Conservation (phyloP, 2,113 vertebrate genomes). For the Phoenicopterus ruber region DNA sequence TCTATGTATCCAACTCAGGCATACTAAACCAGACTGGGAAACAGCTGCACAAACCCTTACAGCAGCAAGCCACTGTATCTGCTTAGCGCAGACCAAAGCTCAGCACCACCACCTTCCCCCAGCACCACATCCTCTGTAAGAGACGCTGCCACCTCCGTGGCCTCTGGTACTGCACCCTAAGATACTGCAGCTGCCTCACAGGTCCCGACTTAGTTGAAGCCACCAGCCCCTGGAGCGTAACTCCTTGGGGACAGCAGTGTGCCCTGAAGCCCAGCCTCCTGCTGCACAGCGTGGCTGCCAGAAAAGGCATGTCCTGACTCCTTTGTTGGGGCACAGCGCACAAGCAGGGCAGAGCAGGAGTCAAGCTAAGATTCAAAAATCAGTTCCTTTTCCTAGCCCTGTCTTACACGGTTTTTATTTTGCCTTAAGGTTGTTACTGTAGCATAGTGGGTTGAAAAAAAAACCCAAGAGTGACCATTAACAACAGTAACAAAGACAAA, state of each 20-base stretch:
- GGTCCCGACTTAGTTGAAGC: background rate
- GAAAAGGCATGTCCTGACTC: background rate
- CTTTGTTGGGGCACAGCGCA: background rate
- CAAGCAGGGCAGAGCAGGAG: background rate
- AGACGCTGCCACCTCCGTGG: background rate
- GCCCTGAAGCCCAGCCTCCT: background rate
- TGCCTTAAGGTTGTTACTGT: background rate
- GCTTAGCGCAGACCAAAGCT: fast-evolving
- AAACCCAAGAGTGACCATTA: background rate
- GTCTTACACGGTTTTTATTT: background rate
- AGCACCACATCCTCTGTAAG: background rate
- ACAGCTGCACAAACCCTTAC: background rate
- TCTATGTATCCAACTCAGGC: background rate
- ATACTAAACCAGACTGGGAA: background rate
- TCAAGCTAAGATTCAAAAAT: background rate
- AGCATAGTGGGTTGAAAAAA: background rate
- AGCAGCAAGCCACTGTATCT: fast-evolving
- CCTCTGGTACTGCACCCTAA: background rate
- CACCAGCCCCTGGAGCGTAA: fast-evolving
- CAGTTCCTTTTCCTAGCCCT: background rate
- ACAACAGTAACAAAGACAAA: background rate
- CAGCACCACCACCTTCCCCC: background rate
- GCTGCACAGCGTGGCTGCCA: background rate
- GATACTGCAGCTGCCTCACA: background rate
- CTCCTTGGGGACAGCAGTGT: background rate